phyloP scores from a whole-genome alignment of 2,113 vertebrate species.

The Odontesthes bonariensis region DNA sequence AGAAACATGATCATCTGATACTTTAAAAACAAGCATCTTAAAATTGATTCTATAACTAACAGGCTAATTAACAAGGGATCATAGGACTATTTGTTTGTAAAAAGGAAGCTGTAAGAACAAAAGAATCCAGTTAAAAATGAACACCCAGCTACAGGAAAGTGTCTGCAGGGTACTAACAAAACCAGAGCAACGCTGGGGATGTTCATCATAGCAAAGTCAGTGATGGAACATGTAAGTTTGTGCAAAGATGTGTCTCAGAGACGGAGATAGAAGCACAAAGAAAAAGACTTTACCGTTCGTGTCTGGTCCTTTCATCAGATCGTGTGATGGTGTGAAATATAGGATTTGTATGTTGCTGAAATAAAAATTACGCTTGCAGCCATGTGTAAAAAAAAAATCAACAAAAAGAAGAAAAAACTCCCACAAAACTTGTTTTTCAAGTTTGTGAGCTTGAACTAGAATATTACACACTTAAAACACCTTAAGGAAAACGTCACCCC shows the following conservation, averaged over 20 bases:
- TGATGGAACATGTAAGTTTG: not conserved
- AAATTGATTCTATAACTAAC: no score
- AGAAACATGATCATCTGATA: not conserved
- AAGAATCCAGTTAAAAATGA: not conserved
- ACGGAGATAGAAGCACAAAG: conserved; percentile 8
- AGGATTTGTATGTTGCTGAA: conserved; percentile 1
- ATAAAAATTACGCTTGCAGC: conserved; percentile 2
- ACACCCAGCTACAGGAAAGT: no score
- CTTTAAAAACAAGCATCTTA: no score
- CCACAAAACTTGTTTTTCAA: not conserved
- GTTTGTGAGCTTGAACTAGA: conserved; percentile 19
- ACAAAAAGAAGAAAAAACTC: not conserved
- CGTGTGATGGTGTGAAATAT: not conserved
- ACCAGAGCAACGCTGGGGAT: not conserved
- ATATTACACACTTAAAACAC: conserved; percentile 7
- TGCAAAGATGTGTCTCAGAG: no score
- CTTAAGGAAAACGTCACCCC: conserved; percentile 49
- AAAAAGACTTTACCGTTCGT: not conserved
- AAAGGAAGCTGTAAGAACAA: not conserved
- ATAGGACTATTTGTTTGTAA: not conserved
- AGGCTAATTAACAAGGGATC: no score
- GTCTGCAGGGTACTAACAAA: not conserved
- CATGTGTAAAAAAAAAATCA: not conserved
- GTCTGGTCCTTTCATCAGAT: conserved; percentile 2
- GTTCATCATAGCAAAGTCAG: not conserved